Evolutionary conservation across 2,888 invertebrate species (phyloP).

Genomic region (Chironomus riparius): DNA sequence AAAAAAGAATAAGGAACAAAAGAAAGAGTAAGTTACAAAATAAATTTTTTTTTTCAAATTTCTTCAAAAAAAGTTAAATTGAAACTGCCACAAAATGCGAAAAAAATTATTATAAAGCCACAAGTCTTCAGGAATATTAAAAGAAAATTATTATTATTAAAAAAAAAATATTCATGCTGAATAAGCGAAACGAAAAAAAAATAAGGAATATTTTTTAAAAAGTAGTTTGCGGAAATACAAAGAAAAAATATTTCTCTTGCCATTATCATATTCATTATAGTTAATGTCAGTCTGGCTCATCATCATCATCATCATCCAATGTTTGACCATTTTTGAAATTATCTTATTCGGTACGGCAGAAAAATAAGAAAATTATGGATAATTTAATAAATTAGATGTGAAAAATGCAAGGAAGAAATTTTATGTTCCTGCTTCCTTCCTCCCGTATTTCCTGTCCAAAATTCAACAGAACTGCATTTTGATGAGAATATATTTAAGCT

Average conservation of each 20-base stretch:
- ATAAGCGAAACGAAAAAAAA: not conserved
- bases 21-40: not conserved
- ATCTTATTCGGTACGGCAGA: too few species aligned
- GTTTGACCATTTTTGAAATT: constrained; percentile 18
- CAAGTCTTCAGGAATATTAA: not conserved
- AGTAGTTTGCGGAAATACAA: not conserved
- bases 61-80: not conserved
- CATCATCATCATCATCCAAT: constrained; percentile 1
- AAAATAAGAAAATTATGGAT: too few species aligned
- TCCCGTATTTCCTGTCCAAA: too few species aligned
- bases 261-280: not conserved
- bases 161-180: not conserved
- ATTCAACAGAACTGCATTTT: not conserved
- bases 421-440: too few species aligned
- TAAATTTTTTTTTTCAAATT: not conserved
- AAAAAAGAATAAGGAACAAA: not conserved
- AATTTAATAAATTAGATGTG: too few species aligned
- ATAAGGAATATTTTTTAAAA: too few species aligned
- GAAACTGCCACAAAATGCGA: not conserved
- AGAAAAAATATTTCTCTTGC: not conserved
- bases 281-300: too few species aligned
- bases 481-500: not conserved
- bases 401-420: too few species aligned
- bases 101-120: not conserved
- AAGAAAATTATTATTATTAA: too few species aligned